phyloP scores from a whole-genome alignment of 2,888 invertebrate genomes.

The Hypomecis punctinalis region DNA sequence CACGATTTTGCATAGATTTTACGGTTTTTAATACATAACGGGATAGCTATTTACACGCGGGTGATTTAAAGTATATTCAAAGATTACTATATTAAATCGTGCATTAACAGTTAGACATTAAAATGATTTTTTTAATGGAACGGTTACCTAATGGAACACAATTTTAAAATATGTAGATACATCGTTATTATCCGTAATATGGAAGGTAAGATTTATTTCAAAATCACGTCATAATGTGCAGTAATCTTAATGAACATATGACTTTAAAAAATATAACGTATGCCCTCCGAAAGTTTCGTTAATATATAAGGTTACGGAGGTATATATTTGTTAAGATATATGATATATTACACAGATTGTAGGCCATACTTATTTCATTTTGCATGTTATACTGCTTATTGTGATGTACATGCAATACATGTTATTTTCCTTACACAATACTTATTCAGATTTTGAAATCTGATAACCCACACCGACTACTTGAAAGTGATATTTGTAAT shows the following conservation, averaged over 20 bases:
- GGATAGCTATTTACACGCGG: constrained; percentile 29
- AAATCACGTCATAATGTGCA: no score
- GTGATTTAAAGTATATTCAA: constrained; percentile 20
- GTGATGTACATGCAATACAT: neutral
- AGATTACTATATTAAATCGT: constrained; percentile 12
- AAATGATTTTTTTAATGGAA: neutral
- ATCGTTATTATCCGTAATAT: no score
- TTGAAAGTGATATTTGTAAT: neutral
- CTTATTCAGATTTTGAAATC: constrained; percentile 6
- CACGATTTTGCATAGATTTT: constrained; percentile 7
- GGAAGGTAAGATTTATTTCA: no score
- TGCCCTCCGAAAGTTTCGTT: no score
- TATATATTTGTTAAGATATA: neutral
- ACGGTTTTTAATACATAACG: constrained; percentile 3
- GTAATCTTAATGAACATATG: no score
- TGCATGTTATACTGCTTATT: neutral
- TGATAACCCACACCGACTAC: constrained; percentile 1
- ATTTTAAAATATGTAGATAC: neutral
- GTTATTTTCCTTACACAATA: neutral
- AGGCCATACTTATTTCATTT: neutral
- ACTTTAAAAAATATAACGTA: no score
- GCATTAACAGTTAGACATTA: constrained; percentile 14
- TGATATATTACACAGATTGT: neutral
- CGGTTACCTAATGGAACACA: neutral
- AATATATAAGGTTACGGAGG: neutral